Evolutionary conservation across 1,140 invertebrate genomes (phyloP).

Genomic region (Tetramorium alpestre): DNA sequence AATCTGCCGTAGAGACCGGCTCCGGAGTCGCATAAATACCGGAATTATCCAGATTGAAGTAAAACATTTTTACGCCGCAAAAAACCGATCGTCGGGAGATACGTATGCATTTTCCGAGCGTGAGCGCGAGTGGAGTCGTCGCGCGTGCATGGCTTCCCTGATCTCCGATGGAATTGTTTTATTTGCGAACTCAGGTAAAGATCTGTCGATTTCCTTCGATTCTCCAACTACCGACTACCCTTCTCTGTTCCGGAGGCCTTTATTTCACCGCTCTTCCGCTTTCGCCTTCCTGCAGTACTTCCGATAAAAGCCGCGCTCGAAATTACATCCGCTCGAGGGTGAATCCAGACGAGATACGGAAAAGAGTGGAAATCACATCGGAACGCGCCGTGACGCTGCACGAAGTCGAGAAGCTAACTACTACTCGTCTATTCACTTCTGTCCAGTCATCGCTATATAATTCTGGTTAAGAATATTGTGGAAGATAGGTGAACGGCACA

Average conservation of each 20-base stretch:
- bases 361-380: conserved; percentile 54
- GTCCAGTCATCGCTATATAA: conserved; percentile 48
- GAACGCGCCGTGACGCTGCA: conserved; percentile 53
- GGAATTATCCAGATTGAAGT: conserved; percentile 48
- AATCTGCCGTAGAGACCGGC: conserved; percentile 68
- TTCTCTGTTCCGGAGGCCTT: conserved; percentile 6
- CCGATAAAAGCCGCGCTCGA: conserved; percentile 43
- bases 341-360: neutral
- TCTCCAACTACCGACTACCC: neutral
- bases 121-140: neutral
- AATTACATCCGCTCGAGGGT: conserved; percentile 62
- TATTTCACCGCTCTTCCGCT: conserved; percentile 40
- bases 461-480: neutral
- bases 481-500: neutral
- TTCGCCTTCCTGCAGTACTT: conserved; percentile 13
- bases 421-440: conserved; percentile 48
- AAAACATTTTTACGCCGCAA: conserved; percentile 39
- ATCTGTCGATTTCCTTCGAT: conserved; percentile 26
- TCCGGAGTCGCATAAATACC: conserved; percentile 58
- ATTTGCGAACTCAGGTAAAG: conserved; percentile 10
- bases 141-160: conserved; percentile 26
- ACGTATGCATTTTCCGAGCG: conserved; percentile 39
- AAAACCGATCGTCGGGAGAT: conserved; percentile 12
- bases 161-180: conserved; percentile 28
- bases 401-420: conserved; percentile 47